Conservation (phyloP, 1,140 invertebrate genomes). For the Trichonephila clavata region DNA sequence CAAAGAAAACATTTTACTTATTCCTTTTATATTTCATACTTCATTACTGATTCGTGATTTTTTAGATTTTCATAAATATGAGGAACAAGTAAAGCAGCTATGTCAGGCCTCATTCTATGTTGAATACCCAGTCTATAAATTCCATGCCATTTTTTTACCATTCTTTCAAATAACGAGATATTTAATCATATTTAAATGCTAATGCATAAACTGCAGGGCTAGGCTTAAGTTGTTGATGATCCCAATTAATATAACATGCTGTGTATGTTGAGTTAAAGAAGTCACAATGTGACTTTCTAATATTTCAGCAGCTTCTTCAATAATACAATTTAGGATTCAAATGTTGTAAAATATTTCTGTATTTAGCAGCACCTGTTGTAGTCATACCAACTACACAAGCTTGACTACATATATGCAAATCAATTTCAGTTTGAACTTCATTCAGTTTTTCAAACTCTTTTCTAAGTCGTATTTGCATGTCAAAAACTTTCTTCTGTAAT, state of each 20-base stretch:
- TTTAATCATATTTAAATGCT: constrained; percentile 80
- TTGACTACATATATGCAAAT: neutral
- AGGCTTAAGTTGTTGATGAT: constrained; percentile 83
- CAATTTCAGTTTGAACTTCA: constrained; percentile 36
- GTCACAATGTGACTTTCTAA: constrained; percentile 89
- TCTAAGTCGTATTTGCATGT: neutral
- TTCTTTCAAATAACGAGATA: constrained; percentile 80
- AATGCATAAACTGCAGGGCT: constrained; percentile 80
- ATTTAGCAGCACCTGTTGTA: constrained; percentile 87
- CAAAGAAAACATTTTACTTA: constrained; percentile 74
- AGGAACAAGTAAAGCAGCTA: constrained; percentile 73
- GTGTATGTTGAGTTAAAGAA: constrained; percentile 86
- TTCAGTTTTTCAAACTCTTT: constrained; percentile 20
- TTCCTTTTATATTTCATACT: constrained; percentile 58
- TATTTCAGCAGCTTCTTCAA: constrained; percentile 93
- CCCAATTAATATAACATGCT: constrained; percentile 92
- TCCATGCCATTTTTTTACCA: constrained; percentile 76
- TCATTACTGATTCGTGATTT: constrained; percentile 60
- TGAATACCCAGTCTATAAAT: constrained; percentile 71
- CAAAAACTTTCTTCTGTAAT: neutral
- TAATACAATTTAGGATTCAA: constrained; percentile 86
- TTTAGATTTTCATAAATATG: constrained; percentile 77
- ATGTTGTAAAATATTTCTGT: constrained; percentile 84
- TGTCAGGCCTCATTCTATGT: constrained; percentile 77
- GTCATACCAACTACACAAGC: constrained; percentile 87